phyloP scores from a whole-genome alignment of 2,888 invertebrate genomes.

The Ichneumon xanthorius region DNA sequence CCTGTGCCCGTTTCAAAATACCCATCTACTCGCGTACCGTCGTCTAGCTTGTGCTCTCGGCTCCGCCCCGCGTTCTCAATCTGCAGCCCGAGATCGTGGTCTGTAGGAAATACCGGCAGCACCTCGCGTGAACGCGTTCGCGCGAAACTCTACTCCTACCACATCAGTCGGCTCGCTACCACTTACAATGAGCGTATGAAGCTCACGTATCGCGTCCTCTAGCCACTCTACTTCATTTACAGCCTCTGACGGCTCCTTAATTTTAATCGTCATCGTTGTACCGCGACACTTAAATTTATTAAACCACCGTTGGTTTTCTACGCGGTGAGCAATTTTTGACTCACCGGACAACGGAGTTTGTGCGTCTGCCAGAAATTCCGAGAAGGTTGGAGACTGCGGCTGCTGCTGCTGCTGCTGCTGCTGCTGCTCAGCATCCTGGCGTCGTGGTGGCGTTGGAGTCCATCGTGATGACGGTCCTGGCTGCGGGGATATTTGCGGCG shows the following conservation, averaged over 20 bases:
- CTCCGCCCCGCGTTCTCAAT: too few species aligned
- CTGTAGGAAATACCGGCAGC: too few species aligned
- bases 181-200: neutral
- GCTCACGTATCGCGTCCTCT: neutral
- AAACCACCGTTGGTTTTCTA: neutral
- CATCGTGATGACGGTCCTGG: too few species aligned
- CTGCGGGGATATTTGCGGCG: too few species aligned
- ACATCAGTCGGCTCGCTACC: neutral
- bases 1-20: too few species aligned
- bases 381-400: too few species aligned
- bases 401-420: too few species aligned
- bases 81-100: too few species aligned
- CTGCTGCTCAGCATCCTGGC: too few species aligned
- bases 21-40: too few species aligned
- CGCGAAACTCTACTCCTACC: neutral
- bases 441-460: too few species aligned
- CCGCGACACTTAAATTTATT: neutral
- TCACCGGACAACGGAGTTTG: neutral
- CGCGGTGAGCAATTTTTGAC: constrained; percentile 2
- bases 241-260: neutral
- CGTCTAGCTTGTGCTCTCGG: too few species aligned
- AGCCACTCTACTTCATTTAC: neutral
- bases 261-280: neutral
- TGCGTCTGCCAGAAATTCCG: neutral
- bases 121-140: neutral